Base-by-base conservation (phyloP, 2,113 vertebrate genomes). In the Archilochus colubris region DNA sequence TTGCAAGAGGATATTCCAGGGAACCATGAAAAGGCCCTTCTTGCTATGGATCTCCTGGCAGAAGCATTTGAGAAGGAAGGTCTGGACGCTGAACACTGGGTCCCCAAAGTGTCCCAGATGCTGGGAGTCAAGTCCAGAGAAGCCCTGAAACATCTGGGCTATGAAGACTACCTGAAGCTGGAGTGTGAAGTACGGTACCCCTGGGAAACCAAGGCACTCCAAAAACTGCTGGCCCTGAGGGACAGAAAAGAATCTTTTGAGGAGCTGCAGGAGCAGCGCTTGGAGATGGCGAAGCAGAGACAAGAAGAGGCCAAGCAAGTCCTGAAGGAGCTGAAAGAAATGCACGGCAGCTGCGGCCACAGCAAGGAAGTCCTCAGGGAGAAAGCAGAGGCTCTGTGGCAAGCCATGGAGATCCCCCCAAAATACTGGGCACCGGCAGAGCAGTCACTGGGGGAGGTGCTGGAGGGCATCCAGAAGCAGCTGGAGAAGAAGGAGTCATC, bases 91-190 rank as follows among this genome's bases (percentile, higher is more conserved):
- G 38, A 10, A 3, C 86, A 88, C 77, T 97, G 95, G 97, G 25
- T 97, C 10, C 88, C 94, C 25, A 94, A 85, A 17, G 57, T 96
- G 17, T 57, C 51, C 0, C 31, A 96, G 74, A 9, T 87, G 3
- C n/a, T 97, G 21, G 92, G 53, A 44, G 62, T 97, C 28, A 63
- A 69, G n/a, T 83, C 73, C 68, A 18, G 3, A 7, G 74, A 94
- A 55, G 82, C 92, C 40, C 81, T 97, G 84, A 73, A 97, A 88
- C 18, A 96, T 8, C 15, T 96, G 28, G 21, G 61, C 2, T 48
- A 93, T 57, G 43, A 95, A 50, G 92, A 97, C 22, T 82, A 92
- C 19, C 77, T 94, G 12, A 88, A 68, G 33, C 33, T 98, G 73
- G 93, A 96, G 62, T 73, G 85, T 1, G 1, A 89, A 7, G 55